Conservation (phyloP, 2,888 invertebrate species). For the Choreutis nemorana region DNA sequence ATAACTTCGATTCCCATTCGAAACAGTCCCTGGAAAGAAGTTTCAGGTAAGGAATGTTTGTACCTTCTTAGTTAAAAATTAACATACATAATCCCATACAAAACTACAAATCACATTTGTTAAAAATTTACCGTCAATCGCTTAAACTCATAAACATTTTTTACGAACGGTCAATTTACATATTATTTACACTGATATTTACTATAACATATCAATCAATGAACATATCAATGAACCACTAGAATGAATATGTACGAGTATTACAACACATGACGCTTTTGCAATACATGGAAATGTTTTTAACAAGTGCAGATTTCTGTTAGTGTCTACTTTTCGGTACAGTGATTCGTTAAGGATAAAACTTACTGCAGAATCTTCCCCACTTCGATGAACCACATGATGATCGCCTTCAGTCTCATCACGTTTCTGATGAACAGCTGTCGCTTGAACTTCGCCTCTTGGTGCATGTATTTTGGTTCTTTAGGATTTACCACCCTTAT, state of each 20-base stretch:
- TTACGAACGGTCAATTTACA: no score
- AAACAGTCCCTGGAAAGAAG: conserved; percentile 87
- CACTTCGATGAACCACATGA: conserved; percentile 87
- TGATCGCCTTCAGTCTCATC: conserved; percentile 87
- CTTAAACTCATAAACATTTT: conserved; percentile 2
- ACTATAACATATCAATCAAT: conserved; percentile 5
- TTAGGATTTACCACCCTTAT: conserved; percentile 93
- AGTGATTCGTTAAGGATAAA: no score
- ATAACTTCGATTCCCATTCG: conserved; percentile 93
- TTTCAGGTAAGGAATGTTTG: no score
- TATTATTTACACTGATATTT: no score
- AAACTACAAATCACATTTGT: not conserved
- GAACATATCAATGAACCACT: conserved; percentile 2
- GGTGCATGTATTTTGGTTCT: conserved; percentile 94
- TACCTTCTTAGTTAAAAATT: no score
- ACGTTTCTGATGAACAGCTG: conserved; percentile 94
- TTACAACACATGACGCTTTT: no score
- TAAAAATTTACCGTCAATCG: conserved; percentile 1
- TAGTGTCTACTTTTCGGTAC: no score
- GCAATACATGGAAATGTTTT: no score
- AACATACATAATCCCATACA: no score
- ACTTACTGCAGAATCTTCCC: conserved; percentile 92
- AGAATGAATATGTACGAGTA: no score
- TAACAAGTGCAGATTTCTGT: no score
- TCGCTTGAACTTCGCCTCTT: conserved; percentile 94